Base-by-base conservation (phyloP, 2,797 vertebrate species). In the Sebastes oblongus region DNA sequence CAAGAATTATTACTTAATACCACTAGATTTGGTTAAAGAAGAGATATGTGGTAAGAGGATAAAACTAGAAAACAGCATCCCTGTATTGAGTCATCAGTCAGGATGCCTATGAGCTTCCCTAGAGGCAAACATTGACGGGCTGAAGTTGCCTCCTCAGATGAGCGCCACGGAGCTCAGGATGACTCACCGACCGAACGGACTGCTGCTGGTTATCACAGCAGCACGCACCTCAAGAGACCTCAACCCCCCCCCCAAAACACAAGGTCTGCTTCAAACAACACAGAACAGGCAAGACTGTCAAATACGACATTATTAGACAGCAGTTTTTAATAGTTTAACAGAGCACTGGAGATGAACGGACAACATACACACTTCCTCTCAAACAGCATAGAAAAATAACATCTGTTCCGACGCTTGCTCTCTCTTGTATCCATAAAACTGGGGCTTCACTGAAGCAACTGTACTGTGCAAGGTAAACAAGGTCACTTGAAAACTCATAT, bases 301-400 rank as follows among this genome's bases (percentile, higher is more conserved):
- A 56, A 78, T 25, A 82, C 77, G 66, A 81, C 60, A 65, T 18
- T 65, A 72, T 42, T 52, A 75, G 79, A 84, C 89, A 89, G 82
- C 81, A 81, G 72, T 82, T 88, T 80, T 75, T 56, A 74, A 90
- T 59, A 61, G 52, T 79, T 78, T 36, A 83, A 85, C 85, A 74
- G 79, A 86, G 67, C 52, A 75, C 66, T 75, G 64, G 72, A 81
- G 58, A 87, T 79, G 72, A 87, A 83, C 30, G 18, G 70, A 89
- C 78, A 74, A 81, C 74, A 82, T 4, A 78, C 77, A 82, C 50
- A 78, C 85, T 80, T 85, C 55, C 86, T 88, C 78, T 81, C 52
- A 75, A 72, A 86, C 82, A 55, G 70, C 86, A 89, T 95, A 95
- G 72, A 95, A 95, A 96, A 95, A 95, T 94, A 93, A 92, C 85